A percentile compares a stretch with the other conserved stretches of the same genome.
phyloP scores from a whole-genome alignment of 2,797 vertebrate genomes.

The Bovichtus diacanthus region DNA sequence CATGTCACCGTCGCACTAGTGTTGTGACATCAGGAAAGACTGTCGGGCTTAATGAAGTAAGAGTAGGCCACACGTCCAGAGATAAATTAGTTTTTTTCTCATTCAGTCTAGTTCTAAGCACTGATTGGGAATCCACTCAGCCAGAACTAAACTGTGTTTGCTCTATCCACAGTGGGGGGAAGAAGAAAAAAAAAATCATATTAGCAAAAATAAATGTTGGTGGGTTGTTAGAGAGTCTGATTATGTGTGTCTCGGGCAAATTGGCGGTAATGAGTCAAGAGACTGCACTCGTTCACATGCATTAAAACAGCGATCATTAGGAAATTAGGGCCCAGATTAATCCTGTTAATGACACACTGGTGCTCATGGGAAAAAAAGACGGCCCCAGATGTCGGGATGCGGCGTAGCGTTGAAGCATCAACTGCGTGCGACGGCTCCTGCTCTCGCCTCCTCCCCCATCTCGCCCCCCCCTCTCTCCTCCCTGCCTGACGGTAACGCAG shows the following conservation, averaged over 20 bases:
- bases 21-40: neutral
- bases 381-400: conserved; percentile 96
- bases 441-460: conserved; percentile 38
- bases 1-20: neutral
- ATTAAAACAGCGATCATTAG: conserved; percentile 99
- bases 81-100: conserved; percentile 81
- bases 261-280: conserved; percentile 99
- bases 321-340: conserved; percentile 99
- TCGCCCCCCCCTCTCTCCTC: conserved; percentile 34
- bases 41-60: conserved; percentile 60
- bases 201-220: conserved; percentile 99
- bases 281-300: conserved; percentile 98
- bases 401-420: conserved; percentile 91
- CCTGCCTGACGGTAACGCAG: conserved; percentile 85
- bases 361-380: conserved; percentile 96
- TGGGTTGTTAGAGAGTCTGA: conserved; percentile 93
- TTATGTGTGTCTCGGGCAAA: conserved; percentile 99
- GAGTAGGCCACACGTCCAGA: conserved; percentile 66
- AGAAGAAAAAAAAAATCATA: conserved; percentile 86
- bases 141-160: conserved; percentile 95
- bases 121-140: conserved; percentile 91
- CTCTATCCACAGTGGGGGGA: conserved; percentile 90
- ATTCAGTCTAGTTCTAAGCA: conserved; percentile 83
- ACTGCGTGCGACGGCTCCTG: conserved; percentile 69
- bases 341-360: conserved; percentile 98